phyloP scores from a whole-genome alignment of 1,140 invertebrate species.

The Tetragonula clypearis region DNA sequence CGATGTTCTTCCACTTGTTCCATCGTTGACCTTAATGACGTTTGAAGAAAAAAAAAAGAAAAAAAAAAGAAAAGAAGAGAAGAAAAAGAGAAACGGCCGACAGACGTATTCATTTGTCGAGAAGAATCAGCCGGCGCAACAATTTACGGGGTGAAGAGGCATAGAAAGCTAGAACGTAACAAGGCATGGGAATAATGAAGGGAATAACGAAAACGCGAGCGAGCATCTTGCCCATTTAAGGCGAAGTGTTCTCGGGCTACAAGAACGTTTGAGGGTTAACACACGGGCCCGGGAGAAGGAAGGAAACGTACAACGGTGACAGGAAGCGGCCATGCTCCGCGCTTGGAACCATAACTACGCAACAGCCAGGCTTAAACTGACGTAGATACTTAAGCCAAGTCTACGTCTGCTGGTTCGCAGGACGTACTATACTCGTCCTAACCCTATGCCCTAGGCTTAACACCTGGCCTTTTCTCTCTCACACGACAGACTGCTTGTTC shows the following conservation, averaged over 20 bases:
- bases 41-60: background rate
- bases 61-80: background rate
- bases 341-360: constrained; percentile 45
- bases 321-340: constrained; percentile 41
- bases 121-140: background rate
- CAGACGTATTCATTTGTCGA: background rate
- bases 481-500: background rate
- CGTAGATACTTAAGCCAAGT: constrained; percentile 62
- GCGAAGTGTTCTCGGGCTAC: background rate
- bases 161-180: background rate
- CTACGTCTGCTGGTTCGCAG: constrained; percentile 30
- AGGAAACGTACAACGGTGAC: constrained; percentile 23
- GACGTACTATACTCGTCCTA: constrained; percentile 18
- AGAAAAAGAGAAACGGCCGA: background rate
- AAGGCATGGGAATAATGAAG: constrained; percentile 1
- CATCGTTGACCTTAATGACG: background rate
- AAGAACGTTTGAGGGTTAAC: constrained; percentile 5
- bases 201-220: background rate
- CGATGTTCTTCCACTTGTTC: background rate
- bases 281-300: background rate
- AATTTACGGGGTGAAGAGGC: background rate
- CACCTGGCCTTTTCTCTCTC: background rate
- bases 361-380: constrained; percentile 66
- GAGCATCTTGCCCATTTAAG: background rate
- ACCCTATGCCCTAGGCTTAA: background rate